Conservation (phyloP, 2,888 invertebrate species). For the Labia minor region DNA sequence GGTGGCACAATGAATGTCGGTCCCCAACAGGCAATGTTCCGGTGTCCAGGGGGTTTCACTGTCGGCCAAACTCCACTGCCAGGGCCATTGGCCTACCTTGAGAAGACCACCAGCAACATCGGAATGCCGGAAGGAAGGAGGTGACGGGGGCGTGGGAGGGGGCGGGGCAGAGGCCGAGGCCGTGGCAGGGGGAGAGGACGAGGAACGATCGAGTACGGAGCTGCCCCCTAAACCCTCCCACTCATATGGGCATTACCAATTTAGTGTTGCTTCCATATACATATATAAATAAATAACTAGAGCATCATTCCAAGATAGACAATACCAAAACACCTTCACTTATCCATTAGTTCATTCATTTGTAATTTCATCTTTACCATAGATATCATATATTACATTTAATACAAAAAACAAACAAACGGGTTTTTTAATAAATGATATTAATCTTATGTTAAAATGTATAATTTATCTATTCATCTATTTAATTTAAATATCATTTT, state of each 20-base stretch:
- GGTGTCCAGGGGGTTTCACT: slow-evolving; percentile 37
- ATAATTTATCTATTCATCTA: too few relatives aligned
- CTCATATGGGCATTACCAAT: not conserved
- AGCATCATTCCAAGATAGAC: not conserved
- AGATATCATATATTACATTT: too few relatives aligned
- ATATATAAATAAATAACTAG: not conserved
- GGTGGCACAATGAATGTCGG: slow-evolving; percentile 25
- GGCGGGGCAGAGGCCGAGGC: slow-evolving; percentile 60
- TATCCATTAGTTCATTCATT: not conserved
- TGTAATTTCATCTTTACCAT: too few relatives aligned
- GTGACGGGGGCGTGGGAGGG: slow-evolving; percentile 82
- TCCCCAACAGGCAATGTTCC: slow-evolving; percentile 43
- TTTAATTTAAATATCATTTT: too few relatives aligned
- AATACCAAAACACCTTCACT: not conserved
- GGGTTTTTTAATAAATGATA: too few relatives aligned
- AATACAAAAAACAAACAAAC: too few relatives aligned
- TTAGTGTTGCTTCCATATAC: not conserved
- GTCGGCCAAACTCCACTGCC: slow-evolving; percentile 43
- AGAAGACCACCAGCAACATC: slow-evolving; percentile 86
- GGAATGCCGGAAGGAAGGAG: slow-evolving; percentile 74
- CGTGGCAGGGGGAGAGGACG: slow-evolving; percentile 68
- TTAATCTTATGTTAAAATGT: too few relatives aligned
- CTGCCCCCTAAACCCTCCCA: slow-evolving; percentile 26
- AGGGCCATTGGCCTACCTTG: slow-evolving; percentile 75
- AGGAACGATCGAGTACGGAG: slow-evolving; percentile 43